Percentiles rank a stretch among this genome's conserved stretches.
Evolutionary conservation across 2,797 vertebrate genomes (phyloP).

Genomic region (Ispidina picta): DNA sequence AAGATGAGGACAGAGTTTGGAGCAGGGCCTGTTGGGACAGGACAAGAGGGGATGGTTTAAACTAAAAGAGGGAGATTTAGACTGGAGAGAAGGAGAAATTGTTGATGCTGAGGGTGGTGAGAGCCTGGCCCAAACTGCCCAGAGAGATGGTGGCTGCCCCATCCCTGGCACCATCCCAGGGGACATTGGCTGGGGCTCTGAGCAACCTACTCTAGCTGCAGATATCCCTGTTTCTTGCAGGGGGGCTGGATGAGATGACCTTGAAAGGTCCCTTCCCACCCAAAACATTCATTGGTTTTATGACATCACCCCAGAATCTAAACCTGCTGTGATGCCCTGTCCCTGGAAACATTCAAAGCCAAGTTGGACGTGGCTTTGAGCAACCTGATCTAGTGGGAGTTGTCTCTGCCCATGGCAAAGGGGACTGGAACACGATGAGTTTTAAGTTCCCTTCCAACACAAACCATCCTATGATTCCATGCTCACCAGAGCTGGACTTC

Average conservation of each 20-base stretch:
- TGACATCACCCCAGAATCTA: rapidly evolving
- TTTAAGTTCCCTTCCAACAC: neutral
- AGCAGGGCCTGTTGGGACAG: neutral
- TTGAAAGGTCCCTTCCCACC: too few relatives aligned
- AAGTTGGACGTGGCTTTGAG: neutral
- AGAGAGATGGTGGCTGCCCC: neutral
- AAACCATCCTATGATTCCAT: neutral
- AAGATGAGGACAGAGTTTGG: neutral
- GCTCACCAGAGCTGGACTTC: rapidly evolving
- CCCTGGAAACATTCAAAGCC: neutral
- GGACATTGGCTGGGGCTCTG: too few relatives aligned
- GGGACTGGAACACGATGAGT: neutral
- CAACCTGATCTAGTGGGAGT: neutral
- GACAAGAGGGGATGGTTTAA: neutral
- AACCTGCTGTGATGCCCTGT: neutral
- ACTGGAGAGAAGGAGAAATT: neutral
- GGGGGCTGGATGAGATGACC: too few relatives aligned
- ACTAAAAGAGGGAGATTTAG: neutral
- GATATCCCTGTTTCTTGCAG: too few relatives aligned
- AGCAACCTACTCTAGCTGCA: too few relatives aligned
- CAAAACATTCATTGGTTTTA: too few relatives aligned
- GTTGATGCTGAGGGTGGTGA: too few relatives aligned
- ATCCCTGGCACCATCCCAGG: neutral
- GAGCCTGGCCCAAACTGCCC: neutral
- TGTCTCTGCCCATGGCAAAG: too few relatives aligned